Base-by-base conservation (phyloP, 2,113 vertebrate genomes). In the Dryoscopus gambensis region DNA sequence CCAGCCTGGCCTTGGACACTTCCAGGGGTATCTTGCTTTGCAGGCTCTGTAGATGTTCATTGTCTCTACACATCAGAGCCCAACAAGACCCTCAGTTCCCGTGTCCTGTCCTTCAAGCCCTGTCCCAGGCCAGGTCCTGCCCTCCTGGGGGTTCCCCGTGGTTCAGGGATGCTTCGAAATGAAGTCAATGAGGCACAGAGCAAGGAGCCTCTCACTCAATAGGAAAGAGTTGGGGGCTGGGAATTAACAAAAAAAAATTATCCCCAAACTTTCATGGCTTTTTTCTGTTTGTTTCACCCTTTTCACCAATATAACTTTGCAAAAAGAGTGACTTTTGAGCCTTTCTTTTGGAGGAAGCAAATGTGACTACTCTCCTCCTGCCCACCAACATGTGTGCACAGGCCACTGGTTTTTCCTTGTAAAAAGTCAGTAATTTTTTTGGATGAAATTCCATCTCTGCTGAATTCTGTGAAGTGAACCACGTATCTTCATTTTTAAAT, bases 121-220 rank as follows among this genome's bases (percentile, higher is more conserved):
- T 28, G 47, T 14, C 49, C 70, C 44, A 24, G 15, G 28, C n/a
- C 78, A 23, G 28, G 16, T 30, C 22, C 74, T 86, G 47, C 80
- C 21, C 39, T 27, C 15, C 47, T 10, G 5, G 13, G 42, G 7
- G 3, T 10, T 82, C 24, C 35, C 21, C 1, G 0, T 1, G 5
- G 4, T 10, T 39, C 46, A 47, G 11, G 11, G 84, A 12, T 37
- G 31, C 50, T 92, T 22, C 0, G 0, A 49, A 27, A 37, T 9
- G 25, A 24, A 27, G 28, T 4, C 25, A 27, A 9, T 4, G 25
- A 37, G 42, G 20, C 60, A 30, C 11, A 33, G 55, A 59, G 71
- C 30, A 55, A 11, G 0, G 33, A 84, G 23, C 44, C 13, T 17
- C 85, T 50, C 4, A 7, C 23, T 9, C 56, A 50, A 27, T 15